These are phyloP conservation scores for Calidris pygmaea DNA, from an alignment of 2,113 vertebrate species.

Conservation along the genomic window DNA sequence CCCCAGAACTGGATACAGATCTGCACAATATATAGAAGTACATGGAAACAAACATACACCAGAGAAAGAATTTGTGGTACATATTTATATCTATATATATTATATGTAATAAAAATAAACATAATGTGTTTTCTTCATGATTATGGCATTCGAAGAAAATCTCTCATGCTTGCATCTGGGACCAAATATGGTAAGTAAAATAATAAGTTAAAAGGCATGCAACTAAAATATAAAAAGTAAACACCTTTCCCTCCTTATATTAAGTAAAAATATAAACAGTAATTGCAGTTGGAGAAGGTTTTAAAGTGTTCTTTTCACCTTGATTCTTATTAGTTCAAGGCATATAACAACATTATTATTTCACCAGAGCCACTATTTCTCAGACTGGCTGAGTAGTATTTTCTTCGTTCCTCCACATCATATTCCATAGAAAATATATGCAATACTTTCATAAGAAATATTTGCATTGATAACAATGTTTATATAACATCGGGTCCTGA, in stretches of 20 bases:
- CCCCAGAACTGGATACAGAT: not conserved
- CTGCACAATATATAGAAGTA: not conserved
- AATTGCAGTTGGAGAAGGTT: not conserved
- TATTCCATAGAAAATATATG: not conserved
- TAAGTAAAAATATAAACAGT: not conserved
- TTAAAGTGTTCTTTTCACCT: not conserved
- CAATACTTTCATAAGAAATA: not conserved
- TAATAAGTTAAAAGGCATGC: not conserved
- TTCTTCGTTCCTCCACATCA: not conserved
- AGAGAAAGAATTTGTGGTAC: not conserved
- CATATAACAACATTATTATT: not conserved
- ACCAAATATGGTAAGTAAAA: not conserved
- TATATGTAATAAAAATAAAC: not conserved
- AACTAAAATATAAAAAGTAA: not conserved
- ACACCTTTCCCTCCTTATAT: not conserved
- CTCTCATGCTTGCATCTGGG: not conserved
- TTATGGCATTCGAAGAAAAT: not conserved
- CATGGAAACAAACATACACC: not conserved
- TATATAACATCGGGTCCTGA: not conserved
- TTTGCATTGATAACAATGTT: not conserved
- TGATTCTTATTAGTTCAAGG: not conserved
- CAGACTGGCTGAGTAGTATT: not conserved
- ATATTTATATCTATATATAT: not conserved
- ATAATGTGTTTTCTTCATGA: not conserved
- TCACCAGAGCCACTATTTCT: not conserved